Conservation (phyloP, 2,888 invertebrate species). For the Cantharis flavilabris region DNA sequence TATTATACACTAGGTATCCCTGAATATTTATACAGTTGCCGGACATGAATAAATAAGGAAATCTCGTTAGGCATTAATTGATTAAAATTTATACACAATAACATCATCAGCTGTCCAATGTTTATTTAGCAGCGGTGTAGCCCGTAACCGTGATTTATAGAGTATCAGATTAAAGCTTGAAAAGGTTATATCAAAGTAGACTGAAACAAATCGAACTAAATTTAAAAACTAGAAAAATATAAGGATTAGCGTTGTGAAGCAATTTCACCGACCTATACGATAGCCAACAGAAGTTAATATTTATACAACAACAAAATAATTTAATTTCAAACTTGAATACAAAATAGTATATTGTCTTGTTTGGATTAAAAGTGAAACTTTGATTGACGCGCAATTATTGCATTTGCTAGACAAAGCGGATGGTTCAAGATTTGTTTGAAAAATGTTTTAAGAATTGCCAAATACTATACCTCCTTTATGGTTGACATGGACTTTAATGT, state of each 20-base stretch:
- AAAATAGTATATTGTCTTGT: too few relatives aligned
- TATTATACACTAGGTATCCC: background rate
- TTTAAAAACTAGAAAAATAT: background rate
- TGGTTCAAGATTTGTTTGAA: too few relatives aligned
- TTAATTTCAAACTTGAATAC: background rate
- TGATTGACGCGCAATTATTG: too few relatives aligned
- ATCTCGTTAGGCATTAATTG: background rate
- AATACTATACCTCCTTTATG: too few relatives aligned
- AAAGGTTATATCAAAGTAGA: background rate
- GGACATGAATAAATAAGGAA: background rate
- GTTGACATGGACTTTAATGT: too few relatives aligned
- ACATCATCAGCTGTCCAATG: background rate
- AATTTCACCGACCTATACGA: background rate
- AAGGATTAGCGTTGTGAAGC: background rate
- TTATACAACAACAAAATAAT: background rate
- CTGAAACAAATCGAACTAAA: background rate
- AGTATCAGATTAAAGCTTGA: background rate
- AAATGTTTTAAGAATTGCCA: too few relatives aligned
- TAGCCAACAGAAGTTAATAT: background rate
- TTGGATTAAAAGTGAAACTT: too few relatives aligned
- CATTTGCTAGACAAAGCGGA: too few relatives aligned
- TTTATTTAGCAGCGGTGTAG: background rate
- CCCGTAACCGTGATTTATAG: background rate
- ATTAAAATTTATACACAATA: background rate
- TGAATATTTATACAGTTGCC: background rate